Base-by-base conservation (phyloP, 2,113 vertebrate genomes). In the Podarcis muralis region DNA sequence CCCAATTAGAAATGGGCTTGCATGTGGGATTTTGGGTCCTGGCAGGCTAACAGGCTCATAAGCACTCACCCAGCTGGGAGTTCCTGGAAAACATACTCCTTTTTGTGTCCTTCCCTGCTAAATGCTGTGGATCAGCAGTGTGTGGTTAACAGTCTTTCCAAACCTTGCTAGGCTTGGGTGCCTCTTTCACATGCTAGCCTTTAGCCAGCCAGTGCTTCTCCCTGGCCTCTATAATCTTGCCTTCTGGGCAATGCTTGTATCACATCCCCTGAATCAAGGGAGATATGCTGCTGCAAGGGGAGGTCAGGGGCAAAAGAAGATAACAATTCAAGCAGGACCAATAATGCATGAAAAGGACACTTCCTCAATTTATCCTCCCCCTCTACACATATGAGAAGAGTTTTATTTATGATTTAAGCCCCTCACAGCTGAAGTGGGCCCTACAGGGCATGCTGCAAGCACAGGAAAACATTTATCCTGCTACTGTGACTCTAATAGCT, bases 311-410 rank as follows among this genome's bases (percentile, higher is more conserved):
- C 92, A 93, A 83, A 92, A 75, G 37, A 83, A 94, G 92, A 90
- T 90, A 92, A 93, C 91, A 92, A 93, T 93, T 94, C 90, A 79
- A 91, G 89, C 83, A 91, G 81, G 85, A 91, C 84, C 0, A 87
- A 65, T 93, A 94, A 92, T 81, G 87, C 87, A 91, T 89, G 91
- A 93, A 92, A 90, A 95, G 92, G 90, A 90, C 81, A 78, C 62
- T 90, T 94, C 81, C 85, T 90, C 90, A 92, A 94, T 93, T 93
- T 92, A 96, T 94, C 88, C 91, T 77, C 80, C 81, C 43, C 72
- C 87, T 86, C 81, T 88, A 68, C 83, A 75, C 43, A 74, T 87
- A 79, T 27, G 86, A 53, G 62, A 48, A 74, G 68, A 84, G 87
- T 57, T 84, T 94, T 93, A 93, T 93, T 96, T 91, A 87, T 74